Conservation (phyloP, 2,888 invertebrate genomes). For the Drosophila lutescens region DNA sequence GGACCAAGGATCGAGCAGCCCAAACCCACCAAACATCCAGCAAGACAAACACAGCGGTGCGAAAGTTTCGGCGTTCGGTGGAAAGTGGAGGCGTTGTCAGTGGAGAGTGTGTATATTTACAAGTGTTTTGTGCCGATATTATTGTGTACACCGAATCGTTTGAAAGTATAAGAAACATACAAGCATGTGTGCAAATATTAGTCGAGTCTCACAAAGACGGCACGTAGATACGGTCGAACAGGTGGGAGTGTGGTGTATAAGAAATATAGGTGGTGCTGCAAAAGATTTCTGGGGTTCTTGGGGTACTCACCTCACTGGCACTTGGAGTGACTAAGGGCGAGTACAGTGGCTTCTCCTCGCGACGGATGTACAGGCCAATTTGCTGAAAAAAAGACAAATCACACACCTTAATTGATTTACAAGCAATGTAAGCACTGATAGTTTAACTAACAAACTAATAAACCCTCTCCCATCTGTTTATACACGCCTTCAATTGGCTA, state of each 20-base stretch:
- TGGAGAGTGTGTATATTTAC: conserved; percentile 38
- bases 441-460: not conserved
- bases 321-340: conserved; percentile 75
- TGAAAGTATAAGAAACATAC: conserved; percentile 76
- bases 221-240: not conserved
- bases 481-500: not conserved
- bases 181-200: conserved; percentile 75
- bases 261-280: not conserved
- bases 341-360: conserved; percentile 80
- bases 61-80: conserved; percentile 48
- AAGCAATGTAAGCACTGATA: no score
- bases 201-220: conserved; percentile 63
- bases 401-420: not conserved
- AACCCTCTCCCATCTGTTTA: not conserved
- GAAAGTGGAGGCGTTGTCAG: conserved; percentile 40
- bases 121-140: conserved; percentile 40
- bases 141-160: conserved; percentile 67
- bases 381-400: conserved; percentile 69
- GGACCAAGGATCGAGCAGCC: not conserved
- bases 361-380: conserved; percentile 80
- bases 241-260: not conserved
- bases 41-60: conserved; percentile 74
- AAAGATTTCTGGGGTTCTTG: not conserved
- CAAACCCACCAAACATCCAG: conserved; percentile 54
- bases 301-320: conserved; percentile 76